These are phyloP conservation scores for Oscheius myriophilus DNA, from an alignment of 2,888 invertebrate species.

Conservation along the genomic window DNA sequence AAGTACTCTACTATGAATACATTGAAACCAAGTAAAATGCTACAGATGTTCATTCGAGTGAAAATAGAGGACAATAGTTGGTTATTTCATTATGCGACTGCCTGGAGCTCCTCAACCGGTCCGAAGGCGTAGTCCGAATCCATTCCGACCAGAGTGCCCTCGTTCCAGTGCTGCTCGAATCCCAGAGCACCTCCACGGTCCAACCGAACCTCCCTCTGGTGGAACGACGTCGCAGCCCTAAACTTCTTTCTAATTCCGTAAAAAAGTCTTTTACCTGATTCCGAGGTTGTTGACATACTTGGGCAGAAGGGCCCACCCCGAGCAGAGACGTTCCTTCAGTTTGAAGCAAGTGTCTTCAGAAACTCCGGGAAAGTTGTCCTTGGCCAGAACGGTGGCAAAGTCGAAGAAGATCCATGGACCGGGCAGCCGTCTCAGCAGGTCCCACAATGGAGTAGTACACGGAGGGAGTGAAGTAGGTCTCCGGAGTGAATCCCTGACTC, in stretches of 20 bases:
- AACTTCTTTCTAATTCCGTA: too few species aligned
- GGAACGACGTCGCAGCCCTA: too few species aligned
- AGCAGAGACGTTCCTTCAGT: conserved; percentile 45
- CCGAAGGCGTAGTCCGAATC: background rate
- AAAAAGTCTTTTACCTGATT: conserved; percentile 19
- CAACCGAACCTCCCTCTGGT: too few species aligned
- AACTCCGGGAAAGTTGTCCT: background rate
- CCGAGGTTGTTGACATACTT: conserved; percentile 35
- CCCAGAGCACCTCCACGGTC: background rate
- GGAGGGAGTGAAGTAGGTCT: conserved; percentile 42
- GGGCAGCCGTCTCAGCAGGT: conserved; percentile 22
- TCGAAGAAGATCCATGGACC: background rate
- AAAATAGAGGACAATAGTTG: too few species aligned
- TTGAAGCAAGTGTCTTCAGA: conserved; percentile 26
- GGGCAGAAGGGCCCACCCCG: conserved; percentile 47
- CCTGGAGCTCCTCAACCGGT: too few species aligned
- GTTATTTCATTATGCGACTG: too few species aligned
- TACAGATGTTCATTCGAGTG: too few species aligned
- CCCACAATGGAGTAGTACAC: conserved; percentile 49
- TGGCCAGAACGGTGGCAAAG: background rate
- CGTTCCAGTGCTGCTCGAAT: background rate
- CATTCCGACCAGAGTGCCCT: background rate
- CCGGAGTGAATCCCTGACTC: conserved; percentile 50
- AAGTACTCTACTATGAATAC: too few species aligned
- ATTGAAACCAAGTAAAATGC: too few species aligned